Conservation (phyloP, 2,888 invertebrate species). For the Tachina fera region DNA sequence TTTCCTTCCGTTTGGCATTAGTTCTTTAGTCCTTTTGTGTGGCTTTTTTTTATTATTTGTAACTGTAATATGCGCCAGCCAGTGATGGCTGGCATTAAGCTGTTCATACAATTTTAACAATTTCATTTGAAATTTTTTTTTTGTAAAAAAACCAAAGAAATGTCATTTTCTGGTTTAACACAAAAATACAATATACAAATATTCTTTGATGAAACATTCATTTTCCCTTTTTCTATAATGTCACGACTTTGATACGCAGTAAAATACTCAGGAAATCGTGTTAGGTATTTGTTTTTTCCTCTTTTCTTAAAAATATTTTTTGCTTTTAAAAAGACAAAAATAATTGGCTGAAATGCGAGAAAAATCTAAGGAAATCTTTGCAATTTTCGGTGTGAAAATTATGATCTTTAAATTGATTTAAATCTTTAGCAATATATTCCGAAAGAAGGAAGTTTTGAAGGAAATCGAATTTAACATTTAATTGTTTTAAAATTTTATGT, state of each 20-base stretch:
- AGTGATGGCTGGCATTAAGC: constrained; percentile 12
- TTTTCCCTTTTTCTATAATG: constrained; percentile 24
- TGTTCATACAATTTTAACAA: constrained; percentile 50
- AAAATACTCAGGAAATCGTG: constrained; percentile 56
- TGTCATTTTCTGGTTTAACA: constrained; percentile 74
- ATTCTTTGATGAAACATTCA: constrained; percentile 57
- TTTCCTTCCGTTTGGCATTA: constrained; percentile 68
- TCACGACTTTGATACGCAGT: constrained; percentile 11
- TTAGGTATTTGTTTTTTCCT: constrained; percentile 41
- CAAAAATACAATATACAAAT: constrained; percentile 72
- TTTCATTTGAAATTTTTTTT: constrained; percentile 46
- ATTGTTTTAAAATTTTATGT: too few relatives aligned
- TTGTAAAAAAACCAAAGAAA: constrained; percentile 71
- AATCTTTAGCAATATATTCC: not conserved
- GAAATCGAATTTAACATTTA: not conserved
- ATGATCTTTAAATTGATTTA: constrained; percentile 43
- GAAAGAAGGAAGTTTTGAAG: constrained; percentile 19
- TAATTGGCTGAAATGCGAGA: constrained; percentile 4
- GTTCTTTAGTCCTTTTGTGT: constrained; percentile 37
- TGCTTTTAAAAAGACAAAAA: not conserved
- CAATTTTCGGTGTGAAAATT: constrained; percentile 46
- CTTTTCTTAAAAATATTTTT: constrained; percentile 19
- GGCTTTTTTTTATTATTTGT: constrained; percentile 15
- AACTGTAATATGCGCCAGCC: not conserved
- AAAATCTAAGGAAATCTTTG: not conserved